phyloP scores from a whole-genome alignment of 2,888 invertebrate genomes.

The Drosophila multiciliata region DNA sequence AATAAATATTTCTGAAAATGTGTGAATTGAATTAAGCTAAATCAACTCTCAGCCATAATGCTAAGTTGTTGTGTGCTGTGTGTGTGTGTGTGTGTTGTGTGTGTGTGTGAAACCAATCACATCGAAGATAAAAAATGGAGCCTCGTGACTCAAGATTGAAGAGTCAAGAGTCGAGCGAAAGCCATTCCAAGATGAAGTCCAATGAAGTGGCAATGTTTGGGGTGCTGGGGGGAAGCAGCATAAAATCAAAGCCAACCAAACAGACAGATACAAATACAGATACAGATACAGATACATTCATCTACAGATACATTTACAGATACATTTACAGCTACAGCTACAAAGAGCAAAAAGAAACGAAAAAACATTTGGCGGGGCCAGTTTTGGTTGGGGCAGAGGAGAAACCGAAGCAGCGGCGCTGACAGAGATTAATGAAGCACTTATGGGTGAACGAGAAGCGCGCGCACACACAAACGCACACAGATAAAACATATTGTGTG shows the following conservation, averaged over 20 bases:
- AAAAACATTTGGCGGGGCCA: slow-evolving; percentile 40
- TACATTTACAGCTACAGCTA: slow-evolving; percentile 28
- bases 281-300: slow-evolving; percentile 28
- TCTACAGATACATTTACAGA: slow-evolving; percentile 30
- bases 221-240: slow-evolving; percentile 15
- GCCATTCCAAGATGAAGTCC: slow-evolving; percentile 50
- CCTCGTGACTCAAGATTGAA: slow-evolving; percentile 4
- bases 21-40: slow-evolving; percentile 5
- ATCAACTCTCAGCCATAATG: background rate
- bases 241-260: slow-evolving; percentile 68
- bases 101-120: slow-evolving; percentile 34
- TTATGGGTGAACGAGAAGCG: slow-evolving; percentile 73
- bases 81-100: background rate
- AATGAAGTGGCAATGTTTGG: slow-evolving; percentile 27
- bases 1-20: background rate
- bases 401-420: slow-evolving; percentile 38
- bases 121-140: slow-evolving; percentile 42
- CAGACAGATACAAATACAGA: slow-evolving; percentile 22
- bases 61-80: background rate
- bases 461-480: slow-evolving; percentile 31
- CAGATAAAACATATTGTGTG: slow-evolving; percentile 14
- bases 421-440: slow-evolving; percentile 82
- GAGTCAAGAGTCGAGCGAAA: background rate
- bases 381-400: background rate
- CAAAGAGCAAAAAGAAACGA: slow-evolving; percentile 48